A percentile compares a stretch with the other conserved stretches of the same genome.
These are phyloP conservation scores for Philopotamus ludificatus DNA, from an alignment of 1,140 invertebrate genomes.

Conservation along the genomic window DNA sequence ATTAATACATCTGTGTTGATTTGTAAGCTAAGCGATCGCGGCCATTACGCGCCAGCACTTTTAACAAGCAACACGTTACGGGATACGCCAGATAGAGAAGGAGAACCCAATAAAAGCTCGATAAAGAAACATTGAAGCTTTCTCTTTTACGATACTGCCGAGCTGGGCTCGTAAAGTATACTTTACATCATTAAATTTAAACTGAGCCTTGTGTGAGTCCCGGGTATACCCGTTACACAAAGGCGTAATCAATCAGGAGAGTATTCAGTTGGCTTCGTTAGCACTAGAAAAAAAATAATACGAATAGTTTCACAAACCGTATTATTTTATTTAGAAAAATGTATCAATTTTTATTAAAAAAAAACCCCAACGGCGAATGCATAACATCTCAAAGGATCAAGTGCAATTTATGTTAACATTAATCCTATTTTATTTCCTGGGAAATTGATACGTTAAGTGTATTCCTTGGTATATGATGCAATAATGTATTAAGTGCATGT, in stretches of 20 bases:
- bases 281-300: slow-evolving; percentile 7
- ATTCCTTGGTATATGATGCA: too few relatives aligned
- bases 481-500: too few relatives aligned
- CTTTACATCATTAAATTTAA: slow-evolving; percentile 41
- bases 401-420: background rate
- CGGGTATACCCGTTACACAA: slow-evolving; percentile 28
- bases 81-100: background rate
- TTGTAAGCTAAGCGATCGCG: background rate
- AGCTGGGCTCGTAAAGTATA: slow-evolving; percentile 24
- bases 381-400: background rate
- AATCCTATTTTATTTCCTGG: background rate
- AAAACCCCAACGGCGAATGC: too few relatives aligned
- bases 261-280: slow-evolving; percentile 25
- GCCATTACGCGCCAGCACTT: background rate
- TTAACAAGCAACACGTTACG: slow-evolving; percentile 30
- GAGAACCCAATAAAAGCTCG: slow-evolving; percentile 18
- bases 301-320: background rate
- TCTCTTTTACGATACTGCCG: slow-evolving; percentile 10
- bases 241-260: slow-evolving; percentile 41
- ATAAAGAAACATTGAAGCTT: slow-evolving; percentile 28
- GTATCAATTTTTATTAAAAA: too few relatives aligned
- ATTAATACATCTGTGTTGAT: slow-evolving; percentile 15
- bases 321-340: too few relatives aligned
- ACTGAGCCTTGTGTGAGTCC: slow-evolving; percentile 8
- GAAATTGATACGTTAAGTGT: background rate